Conservation (phyloP, 1,140 invertebrate genomes). For the Plodia interpunctella region DNA sequence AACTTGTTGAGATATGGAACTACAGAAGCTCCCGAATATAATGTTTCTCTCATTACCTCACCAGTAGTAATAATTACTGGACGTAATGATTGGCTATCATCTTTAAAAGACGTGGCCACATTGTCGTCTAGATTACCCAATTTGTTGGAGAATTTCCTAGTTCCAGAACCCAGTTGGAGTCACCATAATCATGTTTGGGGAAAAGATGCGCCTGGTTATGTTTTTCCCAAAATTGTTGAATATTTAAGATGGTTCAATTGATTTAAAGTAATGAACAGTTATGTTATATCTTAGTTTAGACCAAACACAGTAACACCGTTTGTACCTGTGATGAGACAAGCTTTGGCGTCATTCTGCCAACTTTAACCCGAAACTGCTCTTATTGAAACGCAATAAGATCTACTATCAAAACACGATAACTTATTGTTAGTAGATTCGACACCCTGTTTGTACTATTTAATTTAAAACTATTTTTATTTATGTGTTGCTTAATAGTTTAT, state of each 20-base stretch:
- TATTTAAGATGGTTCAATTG: conserved; percentile 33
- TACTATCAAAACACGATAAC: too few species aligned
- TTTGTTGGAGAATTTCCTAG: conserved; percentile 52
- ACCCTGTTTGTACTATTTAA: too few species aligned
- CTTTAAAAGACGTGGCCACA: conserved; percentile 76
- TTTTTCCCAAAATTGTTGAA: conserved; percentile 48
- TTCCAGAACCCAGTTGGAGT: conserved; percentile 55
- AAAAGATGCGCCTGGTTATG: conserved; percentile 33
- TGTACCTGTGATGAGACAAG: too few species aligned
- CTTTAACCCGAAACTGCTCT: too few species aligned
- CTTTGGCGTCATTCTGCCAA: too few species aligned
- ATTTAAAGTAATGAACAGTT: conserved; percentile 2
- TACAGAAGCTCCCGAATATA: conserved; percentile 77
- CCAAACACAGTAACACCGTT: background rate
- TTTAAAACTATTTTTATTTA: too few species aligned
- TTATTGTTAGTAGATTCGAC: too few species aligned
- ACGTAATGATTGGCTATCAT: conserved; percentile 79
- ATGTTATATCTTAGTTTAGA: background rate
- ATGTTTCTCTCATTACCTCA: conserved; percentile 75
- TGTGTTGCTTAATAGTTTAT: too few species aligned
- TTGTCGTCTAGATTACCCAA: conserved; percentile 75
- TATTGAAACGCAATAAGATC: too few species aligned
- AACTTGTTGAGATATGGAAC: conserved; percentile 78
- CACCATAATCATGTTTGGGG: conserved; percentile 59
- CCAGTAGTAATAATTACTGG: conserved; percentile 80